A percentile compares a stretch with the other conserved stretches of the same genome.
phyloP scores from a whole-genome alignment of 2,113 vertebrate species.

The Campylorhamphus procurvoides region DNA sequence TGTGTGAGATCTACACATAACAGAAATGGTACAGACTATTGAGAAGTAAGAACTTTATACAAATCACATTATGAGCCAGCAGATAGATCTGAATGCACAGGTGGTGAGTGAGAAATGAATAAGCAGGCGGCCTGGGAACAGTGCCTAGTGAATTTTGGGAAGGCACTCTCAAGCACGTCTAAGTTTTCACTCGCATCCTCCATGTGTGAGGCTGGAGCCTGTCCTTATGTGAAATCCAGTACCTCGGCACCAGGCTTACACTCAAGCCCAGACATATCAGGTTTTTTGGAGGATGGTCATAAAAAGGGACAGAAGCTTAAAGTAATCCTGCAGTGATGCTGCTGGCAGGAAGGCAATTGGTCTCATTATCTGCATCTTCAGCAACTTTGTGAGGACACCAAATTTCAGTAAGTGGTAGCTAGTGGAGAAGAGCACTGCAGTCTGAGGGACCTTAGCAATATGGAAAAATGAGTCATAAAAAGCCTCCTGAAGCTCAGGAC shows the following conservation, averaged over 20 bases:
- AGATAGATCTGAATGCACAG: constrained; percentile 57
- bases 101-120: constrained; percentile 45
- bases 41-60: constrained; percentile 16
- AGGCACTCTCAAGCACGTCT: neutral
- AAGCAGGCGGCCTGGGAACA: constrained; percentile 52
- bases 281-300: neutral
- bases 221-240: neutral
- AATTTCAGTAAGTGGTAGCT: neutral
- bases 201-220: neutral
- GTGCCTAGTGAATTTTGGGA: constrained; percentile 49
- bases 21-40: neutral
- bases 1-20: neutral
- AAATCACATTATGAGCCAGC: neutral
- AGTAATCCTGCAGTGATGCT: neutral
- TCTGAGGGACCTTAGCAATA: neutral
- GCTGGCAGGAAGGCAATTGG: neutral
- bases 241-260: neutral
- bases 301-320: neutral
- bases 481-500: neutral
- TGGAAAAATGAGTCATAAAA: neutral
- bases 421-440: neutral
- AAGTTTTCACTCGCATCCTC: constrained; percentile 21
- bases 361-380: neutral
- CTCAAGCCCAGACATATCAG: neutral
- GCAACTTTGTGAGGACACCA: neutral